Evolutionary conservation across 2,888 invertebrate species (phyloP).

Genomic region (Camponotus fellah): DNA sequence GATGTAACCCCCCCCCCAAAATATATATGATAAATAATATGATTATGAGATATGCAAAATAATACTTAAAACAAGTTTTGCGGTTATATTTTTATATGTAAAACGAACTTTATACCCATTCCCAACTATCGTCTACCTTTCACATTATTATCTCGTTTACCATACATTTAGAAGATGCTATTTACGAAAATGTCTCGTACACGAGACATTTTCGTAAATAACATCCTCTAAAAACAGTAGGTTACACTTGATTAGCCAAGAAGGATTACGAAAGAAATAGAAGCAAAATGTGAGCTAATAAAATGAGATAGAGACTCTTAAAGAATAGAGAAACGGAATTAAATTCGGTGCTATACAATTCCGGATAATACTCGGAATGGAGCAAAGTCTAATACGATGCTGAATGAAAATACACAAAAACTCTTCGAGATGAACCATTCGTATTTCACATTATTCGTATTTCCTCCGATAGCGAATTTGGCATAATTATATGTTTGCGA

Average conservation of each 20-base stretch:
- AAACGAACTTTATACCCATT: neutral
- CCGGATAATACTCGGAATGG: slow-evolving; percentile 25
- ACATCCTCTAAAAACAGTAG: neutral
- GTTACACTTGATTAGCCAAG: neutral
- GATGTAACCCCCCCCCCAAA: neutral
- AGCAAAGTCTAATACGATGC: slow-evolving; percentile 14
- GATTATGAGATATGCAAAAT: neutral
- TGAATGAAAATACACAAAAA: slow-evolving; percentile 37
- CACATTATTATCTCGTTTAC: neutral
- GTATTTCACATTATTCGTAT: slow-evolving; percentile 29
- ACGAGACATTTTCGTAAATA: neutral
- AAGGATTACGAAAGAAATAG: neutral
- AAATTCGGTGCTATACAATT: slow-evolving; percentile 35
- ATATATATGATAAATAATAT: neutral
- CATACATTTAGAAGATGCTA: too few species aligned
- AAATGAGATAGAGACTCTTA: neutral
- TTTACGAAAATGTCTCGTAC: too few species aligned
- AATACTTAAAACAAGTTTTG: neutral
- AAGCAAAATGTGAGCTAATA: neutral
- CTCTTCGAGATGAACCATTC: slow-evolving; percentile 7
- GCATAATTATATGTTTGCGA: slow-evolving; percentile 18
- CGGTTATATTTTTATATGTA: neutral
- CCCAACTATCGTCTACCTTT: neutral
- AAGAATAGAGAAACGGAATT: slow-evolving; percentile 21
- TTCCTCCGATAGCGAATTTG: neutral